phyloP scores from a whole-genome alignment of 1,140 invertebrate genomes.

The Lepidurus arcticus region DNA sequence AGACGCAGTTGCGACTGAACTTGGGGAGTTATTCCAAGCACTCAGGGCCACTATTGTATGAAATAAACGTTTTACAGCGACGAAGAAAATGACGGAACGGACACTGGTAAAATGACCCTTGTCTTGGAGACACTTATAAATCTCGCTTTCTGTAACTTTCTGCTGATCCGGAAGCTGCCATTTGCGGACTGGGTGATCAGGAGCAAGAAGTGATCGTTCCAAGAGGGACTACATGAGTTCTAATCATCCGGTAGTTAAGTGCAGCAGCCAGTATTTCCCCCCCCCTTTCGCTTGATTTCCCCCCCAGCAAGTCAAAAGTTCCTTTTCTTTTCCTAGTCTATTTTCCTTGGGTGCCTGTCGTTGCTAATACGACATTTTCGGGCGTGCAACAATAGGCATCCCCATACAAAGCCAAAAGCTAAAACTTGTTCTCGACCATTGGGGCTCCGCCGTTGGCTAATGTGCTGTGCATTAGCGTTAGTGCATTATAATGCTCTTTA shows the following conservation, averaged over 20 bases:
- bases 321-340: not conserved
- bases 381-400: constrained; percentile 5
- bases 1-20: no score
- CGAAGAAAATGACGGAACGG: not conserved
- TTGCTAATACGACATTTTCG: constrained; percentile 1
- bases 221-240: not conserved
- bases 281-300: not conserved
- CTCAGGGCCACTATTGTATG: no score
- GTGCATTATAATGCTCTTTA: not conserved
- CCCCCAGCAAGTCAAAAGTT: not conserved
- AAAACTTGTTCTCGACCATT: not conserved
- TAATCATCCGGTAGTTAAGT: constrained; percentile 6
- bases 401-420: not conserved
- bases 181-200: not conserved
- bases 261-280: not conserved
- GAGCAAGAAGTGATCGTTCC: not conserved
- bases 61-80: no score
- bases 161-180: not conserved
- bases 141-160: not conserved
- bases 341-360: not conserved
- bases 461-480: not conserved
- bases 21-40: no score
- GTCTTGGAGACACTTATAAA: not conserved
- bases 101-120: not conserved
- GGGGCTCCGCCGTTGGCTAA: not conserved